Evolutionary conservation across 2,113 vertebrate genomes (phyloP).

Genomic region (Syngnathus scovelli): DNA sequence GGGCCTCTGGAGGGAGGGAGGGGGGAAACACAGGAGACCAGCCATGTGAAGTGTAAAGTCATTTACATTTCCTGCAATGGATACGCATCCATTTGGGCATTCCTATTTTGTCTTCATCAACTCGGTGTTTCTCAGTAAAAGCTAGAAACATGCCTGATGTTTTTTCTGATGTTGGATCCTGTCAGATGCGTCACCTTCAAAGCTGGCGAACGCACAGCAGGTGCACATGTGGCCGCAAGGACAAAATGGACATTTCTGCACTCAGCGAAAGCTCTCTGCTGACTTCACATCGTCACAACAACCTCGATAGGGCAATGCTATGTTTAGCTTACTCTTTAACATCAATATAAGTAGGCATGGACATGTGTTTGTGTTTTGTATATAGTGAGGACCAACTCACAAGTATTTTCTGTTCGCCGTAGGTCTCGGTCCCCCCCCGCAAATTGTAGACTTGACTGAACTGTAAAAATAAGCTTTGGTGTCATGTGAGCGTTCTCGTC

Average conservation of each 20-base stretch:
- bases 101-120: conserved; percentile 38
- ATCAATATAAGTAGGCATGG: not conserved
- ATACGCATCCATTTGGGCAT: conserved; percentile 38
- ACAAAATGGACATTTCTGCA: conserved; percentile 53
- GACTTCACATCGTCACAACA: conserved; percentile 54
- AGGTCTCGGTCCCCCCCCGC: too few species aligned
- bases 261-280: conserved; percentile 58
- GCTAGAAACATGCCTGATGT: conserved; percentile 17
- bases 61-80: conserved; percentile 34
- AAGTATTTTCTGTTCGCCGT: not conserved
- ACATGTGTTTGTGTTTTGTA: too few species aligned
- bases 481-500: conserved; percentile 54
- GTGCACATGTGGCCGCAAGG: conserved; percentile 61
- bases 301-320: conserved; percentile 40
- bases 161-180: conserved; percentile 10
- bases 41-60: conserved; percentile 6
- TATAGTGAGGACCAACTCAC: too few species aligned
- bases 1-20: conserved; percentile 47
- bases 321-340: conserved; percentile 53
- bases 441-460: not conserved
- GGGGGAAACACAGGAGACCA: conserved; percentile 50
- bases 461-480: not conserved
- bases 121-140: conserved; percentile 24
- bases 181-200: conserved; percentile 22
- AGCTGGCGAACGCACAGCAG: conserved; percentile 41